Evolutionary conservation across 1,140 invertebrate genomes (phyloP).

Genomic region (Trypoxylus dichotomus): DNA sequence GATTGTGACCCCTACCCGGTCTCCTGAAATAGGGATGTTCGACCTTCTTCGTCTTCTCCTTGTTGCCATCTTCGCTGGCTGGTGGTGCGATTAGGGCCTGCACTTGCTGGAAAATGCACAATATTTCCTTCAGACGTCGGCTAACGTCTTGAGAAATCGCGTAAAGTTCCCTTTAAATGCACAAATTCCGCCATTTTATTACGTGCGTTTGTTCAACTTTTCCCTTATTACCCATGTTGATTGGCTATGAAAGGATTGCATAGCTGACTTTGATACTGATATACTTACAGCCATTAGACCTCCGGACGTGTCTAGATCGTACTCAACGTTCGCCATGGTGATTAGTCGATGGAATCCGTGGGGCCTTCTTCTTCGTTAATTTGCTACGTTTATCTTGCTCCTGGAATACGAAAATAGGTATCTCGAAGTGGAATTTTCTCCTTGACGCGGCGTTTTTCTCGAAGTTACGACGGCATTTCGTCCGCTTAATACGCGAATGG

Average conservation of each 20-base stretch:
- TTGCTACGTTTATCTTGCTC: neutral
- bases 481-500: neutral
- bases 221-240: neutral
- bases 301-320: constrained; percentile 65
- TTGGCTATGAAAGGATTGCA: neutral
- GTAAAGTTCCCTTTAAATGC: neutral
- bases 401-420: neutral
- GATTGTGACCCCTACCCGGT: constrained; percentile 88
- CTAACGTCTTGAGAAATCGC: neutral
- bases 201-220: neutral
- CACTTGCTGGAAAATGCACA: constrained; percentile 70
- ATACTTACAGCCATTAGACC: constrained; percentile 69
- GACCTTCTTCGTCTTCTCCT: constrained; percentile 58
- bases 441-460: neutral
- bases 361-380: neutral
- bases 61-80: constrained; percentile 69
- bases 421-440: neutral
- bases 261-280: constrained; percentile 16
- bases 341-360: neutral
- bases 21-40: constrained; percentile 83
- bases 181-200: neutral
- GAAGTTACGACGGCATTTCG: neutral
- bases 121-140: neutral
- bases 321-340: constrained; percentile 57
- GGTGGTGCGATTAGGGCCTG: constrained; percentile 85